These are phyloP conservation scores for Drosophila putrida DNA, from an alignment of 2,888 invertebrate genomes.

Conservation along the genomic window DNA sequence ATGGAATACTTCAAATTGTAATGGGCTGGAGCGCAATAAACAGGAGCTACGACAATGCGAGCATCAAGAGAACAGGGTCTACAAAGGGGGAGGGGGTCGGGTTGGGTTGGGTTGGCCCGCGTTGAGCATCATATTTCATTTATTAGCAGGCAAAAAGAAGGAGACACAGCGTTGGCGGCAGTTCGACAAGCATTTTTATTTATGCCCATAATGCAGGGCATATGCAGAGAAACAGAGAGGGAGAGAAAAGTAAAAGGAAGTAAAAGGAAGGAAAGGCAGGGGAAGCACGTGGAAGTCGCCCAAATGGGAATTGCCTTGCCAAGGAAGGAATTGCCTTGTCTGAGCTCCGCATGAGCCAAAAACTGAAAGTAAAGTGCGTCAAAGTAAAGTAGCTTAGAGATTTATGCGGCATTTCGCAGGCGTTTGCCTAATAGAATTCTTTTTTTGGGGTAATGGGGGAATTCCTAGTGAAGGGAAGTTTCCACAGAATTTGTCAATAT, in stretches of 20 bases:
- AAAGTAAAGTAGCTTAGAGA: conserved; percentile 77
- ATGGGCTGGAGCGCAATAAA: conserved; percentile 73
- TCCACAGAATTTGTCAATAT: conserved; percentile 57
- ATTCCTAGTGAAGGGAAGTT: neutral
- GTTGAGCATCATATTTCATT: conserved; percentile 81
- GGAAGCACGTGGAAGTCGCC: conserved; percentile 44
- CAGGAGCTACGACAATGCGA: conserved; percentile 75
- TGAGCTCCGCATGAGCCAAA: conserved; percentile 22
- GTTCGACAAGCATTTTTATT: conserved; percentile 73
- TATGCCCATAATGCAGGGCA: conserved; percentile 83
- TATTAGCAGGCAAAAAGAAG: conserved; percentile 70
- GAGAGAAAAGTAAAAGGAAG: neutral
- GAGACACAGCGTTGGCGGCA: conserved; percentile 24
- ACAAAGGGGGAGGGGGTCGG: neutral
- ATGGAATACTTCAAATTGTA: conserved; percentile 70
- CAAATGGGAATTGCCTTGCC: conserved; percentile 76
- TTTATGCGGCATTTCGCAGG: conserved; percentile 66
- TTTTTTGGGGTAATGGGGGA: conserved; percentile 6
- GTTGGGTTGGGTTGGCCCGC: conserved; percentile 36
- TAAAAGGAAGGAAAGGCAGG: neutral
- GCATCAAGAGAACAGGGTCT: conserved; percentile 15
- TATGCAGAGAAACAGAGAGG: conserved; percentile 67
- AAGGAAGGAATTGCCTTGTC: conserved; percentile 13
- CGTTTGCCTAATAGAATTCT: conserved; percentile 67
- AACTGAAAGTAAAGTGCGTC: conserved; percentile 53